phyloP scores from a whole-genome alignment of 2,113 vertebrate genomes.

The Cololabis saira region DNA sequence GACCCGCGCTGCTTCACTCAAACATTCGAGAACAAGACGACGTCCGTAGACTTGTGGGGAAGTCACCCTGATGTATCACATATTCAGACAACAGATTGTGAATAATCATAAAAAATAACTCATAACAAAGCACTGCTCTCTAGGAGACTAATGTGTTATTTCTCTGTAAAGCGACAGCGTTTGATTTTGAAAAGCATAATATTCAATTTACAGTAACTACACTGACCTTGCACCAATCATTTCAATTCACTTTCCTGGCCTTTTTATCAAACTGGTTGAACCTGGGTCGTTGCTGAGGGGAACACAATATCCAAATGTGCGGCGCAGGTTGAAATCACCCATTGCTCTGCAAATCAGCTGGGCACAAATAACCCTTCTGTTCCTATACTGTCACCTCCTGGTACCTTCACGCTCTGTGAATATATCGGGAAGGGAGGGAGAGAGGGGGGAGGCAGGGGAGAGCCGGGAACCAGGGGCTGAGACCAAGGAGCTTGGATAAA shows the following conservation, averaged over 20 bases:
- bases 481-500: constrained; percentile 82
- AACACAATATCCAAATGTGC: constrained; percentile 68
- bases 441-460: constrained; percentile 52
- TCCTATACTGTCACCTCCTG: constrained; percentile 79
- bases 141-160: constrained; percentile 30
- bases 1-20: constrained; percentile 1
- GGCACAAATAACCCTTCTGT: constrained; percentile 85
- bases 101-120: constrained; percentile 29
- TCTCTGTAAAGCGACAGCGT: constrained; percentile 13
- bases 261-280: constrained; percentile 29
- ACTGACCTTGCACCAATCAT: constrained; percentile 22
- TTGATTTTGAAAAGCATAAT: constrained; percentile 26
- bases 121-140: background rate
- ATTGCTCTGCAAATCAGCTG: constrained; percentile 75
- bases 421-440: constrained; percentile 69
- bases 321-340: constrained; percentile 72
- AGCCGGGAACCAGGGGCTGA: constrained; percentile 71
- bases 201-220: constrained; percentile 9
- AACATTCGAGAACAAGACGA: background rate
- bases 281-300: constrained; percentile 50
- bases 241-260: constrained; percentile 31
- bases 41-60: background rate
- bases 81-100: constrained; percentile 36
- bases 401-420: constrained; percentile 79
- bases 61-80: constrained; percentile 21